Evolutionary conservation across 2,888 invertebrate species (phyloP), one percentile per base, ranked within the genome.

Genomic region (Ornithoptera alexandrae): DNA sequence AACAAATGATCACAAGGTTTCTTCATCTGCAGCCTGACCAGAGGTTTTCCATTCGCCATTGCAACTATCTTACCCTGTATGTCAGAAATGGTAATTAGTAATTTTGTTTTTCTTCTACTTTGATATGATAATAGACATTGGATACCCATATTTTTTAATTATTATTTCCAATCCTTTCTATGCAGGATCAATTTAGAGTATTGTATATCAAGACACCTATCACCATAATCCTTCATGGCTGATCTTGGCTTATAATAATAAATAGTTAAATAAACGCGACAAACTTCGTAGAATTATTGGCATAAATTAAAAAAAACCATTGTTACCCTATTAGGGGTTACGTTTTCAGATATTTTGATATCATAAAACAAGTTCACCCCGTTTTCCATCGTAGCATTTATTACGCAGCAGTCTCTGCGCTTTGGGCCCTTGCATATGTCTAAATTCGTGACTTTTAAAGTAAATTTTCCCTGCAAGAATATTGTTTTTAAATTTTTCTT

Each of bases 1-100:
- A 89, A 89, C 7, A 89, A 74, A 71, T 90, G 89, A 0, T 88
- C 81, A 60, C 90, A 90, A 0, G 90, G 88, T 60, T 86, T 86
- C 67, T 84, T 86, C 75, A 90, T 79, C 71, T 90, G 90, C 0
- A 90, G 73, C 60, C 90, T 79, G 2, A 89, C 50, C 3, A 87
- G 76, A 39, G 82, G 82, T 62, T 84, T 85, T 0, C 83, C 86
- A 57, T 88, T 84, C 3, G 82, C 68, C 15, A 73, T 72, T 8
- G 81, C 84, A 0, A 79, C 50, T 20, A 90, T 80, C 79, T 88
- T 90, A 0, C 86, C 87, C 90, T 90, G 74, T 66, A 78, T 56
- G 36, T 20, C 7, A 30, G n/a, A 57, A 57, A 57, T 18, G 15
- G 2, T 18, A 17, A 5, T 50, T 50, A 50, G 15, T 39, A 39